Evolutionary conservation across 2,888 invertebrate species (phyloP).

Genomic region (Polymixis flavicincta): DNA sequence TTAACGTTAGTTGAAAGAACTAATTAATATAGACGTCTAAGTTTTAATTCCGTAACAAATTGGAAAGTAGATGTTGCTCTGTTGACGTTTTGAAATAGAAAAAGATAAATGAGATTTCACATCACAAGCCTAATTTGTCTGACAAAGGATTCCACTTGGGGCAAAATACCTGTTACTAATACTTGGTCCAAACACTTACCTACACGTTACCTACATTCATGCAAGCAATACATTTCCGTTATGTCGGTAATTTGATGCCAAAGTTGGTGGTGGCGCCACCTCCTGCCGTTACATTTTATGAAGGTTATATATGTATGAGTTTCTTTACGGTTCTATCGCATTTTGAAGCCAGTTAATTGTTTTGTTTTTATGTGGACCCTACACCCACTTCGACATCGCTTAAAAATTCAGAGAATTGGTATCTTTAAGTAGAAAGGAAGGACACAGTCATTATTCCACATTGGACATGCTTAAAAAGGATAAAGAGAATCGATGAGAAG

Average conservation of each 20-base stretch:
- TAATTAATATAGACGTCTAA: constrained; percentile 36
- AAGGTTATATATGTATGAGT: constrained; percentile 40
- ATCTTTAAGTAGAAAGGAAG: neutral
- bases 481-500: neutral
- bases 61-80: constrained; percentile 10
- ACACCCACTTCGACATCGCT: neutral
- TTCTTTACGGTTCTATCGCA: constrained; percentile 20
- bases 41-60: constrained; percentile 41
- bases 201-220: constrained; percentile 23
- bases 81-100: constrained; percentile 4
- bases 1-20: constrained; percentile 41
- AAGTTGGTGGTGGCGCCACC: constrained; percentile 52
- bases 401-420: neutral
- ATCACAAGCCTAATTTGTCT: neutral
- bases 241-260: constrained; percentile 56
- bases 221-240: constrained; percentile 40
- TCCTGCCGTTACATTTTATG: constrained; percentile 58
- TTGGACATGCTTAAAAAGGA: neutral
- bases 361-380: neutral
- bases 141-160: neutral
- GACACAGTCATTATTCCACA: neutral
- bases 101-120: neutral
- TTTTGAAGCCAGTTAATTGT: constrained; percentile 3
- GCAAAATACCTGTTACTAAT: neutral
- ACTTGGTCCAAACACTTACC: neutral